A percentile compares a stretch with the other conserved stretches of the same genome.
phyloP scores from a whole-genome alignment of 1,140 invertebrate genomes.

The Drosophila melanica region DNA sequence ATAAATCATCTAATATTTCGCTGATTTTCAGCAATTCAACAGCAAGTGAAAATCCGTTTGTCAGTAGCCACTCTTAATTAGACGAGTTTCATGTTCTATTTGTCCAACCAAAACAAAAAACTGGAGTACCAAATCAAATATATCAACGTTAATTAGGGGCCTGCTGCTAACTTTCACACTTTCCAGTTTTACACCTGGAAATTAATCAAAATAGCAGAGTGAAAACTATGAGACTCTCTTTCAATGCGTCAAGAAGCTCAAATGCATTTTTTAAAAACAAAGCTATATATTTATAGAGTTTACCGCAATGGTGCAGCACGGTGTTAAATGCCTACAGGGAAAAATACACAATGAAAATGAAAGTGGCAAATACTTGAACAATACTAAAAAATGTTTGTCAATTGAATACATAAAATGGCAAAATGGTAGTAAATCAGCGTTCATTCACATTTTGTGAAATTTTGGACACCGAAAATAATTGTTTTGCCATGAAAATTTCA shows the following conservation, averaged over 20 bases:
- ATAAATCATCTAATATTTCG: conserved; percentile 71
- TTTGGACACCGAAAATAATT: too few species aligned
- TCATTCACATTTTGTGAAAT: too few species aligned
- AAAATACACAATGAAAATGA: conserved; percentile 27
- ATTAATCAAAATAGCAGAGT: conserved; percentile 62
- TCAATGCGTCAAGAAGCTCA: conserved; percentile 17
- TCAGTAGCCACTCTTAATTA: conserved; percentile 53
- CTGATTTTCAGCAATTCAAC: conserved; percentile 59
- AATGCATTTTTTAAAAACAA: conserved; percentile 57
- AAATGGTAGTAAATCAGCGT: too few species aligned
- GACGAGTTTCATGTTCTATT: conserved; percentile 69
- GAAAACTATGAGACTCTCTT: conserved; percentile 33
- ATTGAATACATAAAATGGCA: too few species aligned
- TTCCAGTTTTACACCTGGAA: conserved; percentile 74
- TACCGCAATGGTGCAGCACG: conserved; percentile 44
- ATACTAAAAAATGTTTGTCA: not conserved
- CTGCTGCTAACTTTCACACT: conserved; percentile 71
- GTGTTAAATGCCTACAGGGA: conserved; percentile 11
- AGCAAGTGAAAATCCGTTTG: conserved; percentile 57
- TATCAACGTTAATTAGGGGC: conserved; percentile 71
- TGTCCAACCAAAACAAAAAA: conserved; percentile 32
- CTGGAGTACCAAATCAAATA: conserved; percentile 50
- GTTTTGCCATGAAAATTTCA: too few species aligned
- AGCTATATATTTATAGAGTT: conserved; percentile 50
- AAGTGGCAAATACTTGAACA: not conserved